Base-by-base conservation (phyloP, 2,113 vertebrate species). In the Lutjanus erythropterus region DNA sequence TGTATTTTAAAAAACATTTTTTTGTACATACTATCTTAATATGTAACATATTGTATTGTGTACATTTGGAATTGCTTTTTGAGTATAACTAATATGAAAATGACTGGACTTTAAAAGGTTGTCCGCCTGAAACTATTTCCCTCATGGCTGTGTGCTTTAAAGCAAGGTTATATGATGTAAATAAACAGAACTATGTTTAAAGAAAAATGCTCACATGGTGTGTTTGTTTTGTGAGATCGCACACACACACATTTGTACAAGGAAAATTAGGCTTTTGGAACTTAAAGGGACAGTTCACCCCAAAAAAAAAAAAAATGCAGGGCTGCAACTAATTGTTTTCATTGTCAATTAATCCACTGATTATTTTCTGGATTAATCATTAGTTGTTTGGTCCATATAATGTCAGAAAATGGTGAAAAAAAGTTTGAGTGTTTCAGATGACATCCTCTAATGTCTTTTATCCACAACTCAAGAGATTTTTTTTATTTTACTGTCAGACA, bases 11-110 rank as follows among this genome's bases (percentile, higher is more conserved):
- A 69, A 83, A 85, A 3, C 18, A 3, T 75, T 64, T 93, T 93
- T 94, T 87, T 97, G 96, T 97, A 97, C 95, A 97, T 97, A 96
- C 68, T 88, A 86, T 94, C 95, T 91, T 89, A 82, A 96, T 90
- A 86, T 98, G 96, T 98, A 97, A 97, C 96, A 98, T 97, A 94
- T 44, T 97, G 88, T 91, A 95, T 95, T 96, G 91, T 96, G 96
- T 95, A 96, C 95, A 97, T 97, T 96, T 95, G 95, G 96, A 96
- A 95, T 94, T 94, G 95, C 95, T 96, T 90, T 72, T 95, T 95
- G 91, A 95, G 94, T 93, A 93, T 95, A 95, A 95, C 94, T 96
- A 94, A 94, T 95, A 94, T 93, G 88, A 89, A 92, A 94, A 94
- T 80, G 78, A 92, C 83, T 86, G 89, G 88, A 91, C 89, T 86